phyloP scores from a whole-genome alignment of 1,140 invertebrate species.

The Cydia splendana region DNA sequence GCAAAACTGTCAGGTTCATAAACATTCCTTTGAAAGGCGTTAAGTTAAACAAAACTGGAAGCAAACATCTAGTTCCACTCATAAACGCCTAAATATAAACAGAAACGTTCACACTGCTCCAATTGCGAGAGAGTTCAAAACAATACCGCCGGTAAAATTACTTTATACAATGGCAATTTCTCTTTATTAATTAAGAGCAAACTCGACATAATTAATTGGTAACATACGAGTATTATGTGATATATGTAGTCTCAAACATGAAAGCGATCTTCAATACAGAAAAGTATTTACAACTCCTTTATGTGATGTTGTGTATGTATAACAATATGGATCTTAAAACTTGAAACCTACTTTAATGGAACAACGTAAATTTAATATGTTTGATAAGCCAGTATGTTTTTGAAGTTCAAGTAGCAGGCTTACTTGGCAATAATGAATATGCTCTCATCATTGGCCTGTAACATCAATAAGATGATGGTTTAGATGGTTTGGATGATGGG shows the following conservation, averaged over 20 bases:
- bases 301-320: too few relatives aligned
- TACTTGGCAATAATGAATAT: background rate
- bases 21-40: constrained; percentile 11
- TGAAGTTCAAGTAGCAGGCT: background rate
- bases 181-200: constrained; percentile 5
- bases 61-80: constrained; percentile 12
- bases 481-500: too few relatives aligned
- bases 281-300: too few relatives aligned
- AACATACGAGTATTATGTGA: constrained; percentile 1
- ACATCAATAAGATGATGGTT: too few relatives aligned
- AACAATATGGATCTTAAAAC: too few relatives aligned
- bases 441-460: too few relatives aligned
- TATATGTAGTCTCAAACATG: background rate
- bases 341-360: too few relatives aligned
- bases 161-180: constrained; percentile 2
- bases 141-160: constrained; percentile 7
- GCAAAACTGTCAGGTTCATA: background rate
- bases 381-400: too few relatives aligned
- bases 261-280: background rate
- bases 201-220: constrained; percentile 15
- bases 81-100: constrained; percentile 30
- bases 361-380: too few relatives aligned
- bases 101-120: constrained; percentile 18
- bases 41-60: constrained; percentile 20
- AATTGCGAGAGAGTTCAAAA: constrained; percentile 25